Conservation (phyloP, 2,888 invertebrate genomes). For the Poecilobothrus nobilitatus region DNA sequence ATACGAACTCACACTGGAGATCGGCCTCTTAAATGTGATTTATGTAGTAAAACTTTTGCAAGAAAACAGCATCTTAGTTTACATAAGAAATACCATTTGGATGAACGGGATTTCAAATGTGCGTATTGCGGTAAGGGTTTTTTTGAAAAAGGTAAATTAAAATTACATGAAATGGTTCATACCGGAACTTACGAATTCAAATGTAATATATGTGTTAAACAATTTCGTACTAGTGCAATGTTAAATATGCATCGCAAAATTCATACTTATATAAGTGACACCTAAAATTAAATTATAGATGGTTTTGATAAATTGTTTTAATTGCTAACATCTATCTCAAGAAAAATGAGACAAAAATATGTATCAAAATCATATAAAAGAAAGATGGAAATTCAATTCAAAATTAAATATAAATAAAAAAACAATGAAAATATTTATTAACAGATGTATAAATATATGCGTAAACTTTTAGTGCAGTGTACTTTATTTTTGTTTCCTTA, state of each 20-base stretch:
- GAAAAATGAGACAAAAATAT: too few relatives aligned
- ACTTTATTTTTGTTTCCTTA: too few relatives aligned
- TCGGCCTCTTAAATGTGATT: conserved; percentile 1
- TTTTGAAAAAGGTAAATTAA: conserved; percentile 2
- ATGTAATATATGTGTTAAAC: neutral
- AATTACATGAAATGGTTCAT: conserved; percentile 9
- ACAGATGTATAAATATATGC: too few relatives aligned
- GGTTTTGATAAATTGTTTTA: too few relatives aligned
- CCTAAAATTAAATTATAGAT: too few relatives aligned
- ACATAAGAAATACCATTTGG: neutral
- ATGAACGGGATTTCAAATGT: neutral
- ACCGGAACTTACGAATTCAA: neutral
- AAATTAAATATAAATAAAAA: too few relatives aligned
- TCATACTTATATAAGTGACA: too few relatives aligned
- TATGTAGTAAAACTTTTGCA: neutral
- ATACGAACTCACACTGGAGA: conserved; percentile 5
- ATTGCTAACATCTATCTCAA: too few relatives aligned
- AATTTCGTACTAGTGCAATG: neutral
- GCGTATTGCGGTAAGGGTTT: conserved; percentile 8
- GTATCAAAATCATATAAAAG: too few relatives aligned
- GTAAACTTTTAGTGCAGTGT: too few relatives aligned
- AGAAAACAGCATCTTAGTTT: neutral
- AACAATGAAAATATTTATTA: too few relatives aligned
- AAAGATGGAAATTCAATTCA: too few relatives aligned
- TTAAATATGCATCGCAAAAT: conserved; percentile 8